Conservation (phyloP, 2,113 vertebrate species). For the Drymodes brunneopygia region DNA sequence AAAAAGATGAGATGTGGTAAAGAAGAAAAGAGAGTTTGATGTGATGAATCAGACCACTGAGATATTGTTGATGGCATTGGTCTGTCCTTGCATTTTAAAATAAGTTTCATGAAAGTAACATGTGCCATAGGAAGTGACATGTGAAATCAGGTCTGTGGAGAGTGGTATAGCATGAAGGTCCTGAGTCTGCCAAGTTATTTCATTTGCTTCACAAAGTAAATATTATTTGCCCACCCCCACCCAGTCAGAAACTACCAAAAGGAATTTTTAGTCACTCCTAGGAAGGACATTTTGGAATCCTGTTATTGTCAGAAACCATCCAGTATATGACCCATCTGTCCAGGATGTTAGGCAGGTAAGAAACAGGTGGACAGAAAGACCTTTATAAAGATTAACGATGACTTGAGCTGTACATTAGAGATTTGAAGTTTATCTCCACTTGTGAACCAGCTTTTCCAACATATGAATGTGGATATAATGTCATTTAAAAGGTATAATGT, state of each 20-base stretch:
- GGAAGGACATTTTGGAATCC: background rate
- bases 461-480: background rate
- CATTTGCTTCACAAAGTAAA: background rate
- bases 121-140: background rate
- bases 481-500: background rate
- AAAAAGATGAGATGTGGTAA: background rate
- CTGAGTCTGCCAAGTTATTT: background rate
- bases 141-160: background rate
- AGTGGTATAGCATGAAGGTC: background rate
- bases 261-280: background rate
- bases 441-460: background rate
- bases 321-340: rapidly evolving
- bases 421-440: background rate
- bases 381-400: background rate
- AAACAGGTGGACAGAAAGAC: background rate
- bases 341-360: background rate
- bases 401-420: background rate
- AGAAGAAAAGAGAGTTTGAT: background rate
- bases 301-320: background rate
- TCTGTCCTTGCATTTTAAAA: background rate
- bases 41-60: background rate
- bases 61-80: background rate
- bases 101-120: background rate
- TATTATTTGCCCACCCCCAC: background rate
- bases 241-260: background rate